A percentile compares a stretch with the other conserved stretches of the same genome.
phyloP scores from a whole-genome alignment of 2,113 vertebrate genomes.

The Corythornis madagascariensis region DNA sequence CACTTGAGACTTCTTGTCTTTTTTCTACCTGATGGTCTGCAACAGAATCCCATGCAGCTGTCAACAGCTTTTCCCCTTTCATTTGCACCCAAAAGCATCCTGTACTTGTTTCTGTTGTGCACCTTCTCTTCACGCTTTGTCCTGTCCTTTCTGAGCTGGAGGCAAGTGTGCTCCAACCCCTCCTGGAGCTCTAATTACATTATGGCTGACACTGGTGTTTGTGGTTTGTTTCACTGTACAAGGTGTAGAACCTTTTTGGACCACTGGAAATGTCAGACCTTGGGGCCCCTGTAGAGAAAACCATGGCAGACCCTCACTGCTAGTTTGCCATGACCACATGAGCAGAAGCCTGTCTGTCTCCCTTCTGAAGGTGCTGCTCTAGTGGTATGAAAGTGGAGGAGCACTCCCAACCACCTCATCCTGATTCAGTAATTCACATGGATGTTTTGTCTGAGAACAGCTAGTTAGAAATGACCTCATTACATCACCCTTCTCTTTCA shows the following conservation, averaged over 20 bases:
- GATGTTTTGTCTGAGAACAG: background rate
- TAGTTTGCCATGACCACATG: background rate
- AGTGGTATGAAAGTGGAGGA: background rate
- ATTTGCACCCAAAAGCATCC: background rate
- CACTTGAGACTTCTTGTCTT: background rate
- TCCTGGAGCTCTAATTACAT: background rate
- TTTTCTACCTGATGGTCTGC: background rate
- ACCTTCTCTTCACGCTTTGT: background rate
- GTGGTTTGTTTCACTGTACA: background rate
- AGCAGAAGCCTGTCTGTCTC: background rate
- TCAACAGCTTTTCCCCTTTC: background rate
- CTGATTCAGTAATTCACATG: background rate
- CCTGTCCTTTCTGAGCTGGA: background rate
- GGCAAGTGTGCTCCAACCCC: fast-evolving
- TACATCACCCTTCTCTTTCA: background rate
- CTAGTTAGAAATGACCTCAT: background rate
- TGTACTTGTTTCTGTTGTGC: background rate
- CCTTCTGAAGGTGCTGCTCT: background rate
- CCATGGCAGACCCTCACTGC: background rate
- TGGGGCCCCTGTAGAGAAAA: background rate
- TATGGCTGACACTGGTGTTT: background rate
- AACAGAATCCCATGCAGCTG: background rate
- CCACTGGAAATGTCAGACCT: background rate
- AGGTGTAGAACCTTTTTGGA: background rate
- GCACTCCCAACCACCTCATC: fast-evolving